Evolutionary conservation across 1,140 invertebrate species (phyloP).

Genomic region (Drosophila sucinea): DNA sequence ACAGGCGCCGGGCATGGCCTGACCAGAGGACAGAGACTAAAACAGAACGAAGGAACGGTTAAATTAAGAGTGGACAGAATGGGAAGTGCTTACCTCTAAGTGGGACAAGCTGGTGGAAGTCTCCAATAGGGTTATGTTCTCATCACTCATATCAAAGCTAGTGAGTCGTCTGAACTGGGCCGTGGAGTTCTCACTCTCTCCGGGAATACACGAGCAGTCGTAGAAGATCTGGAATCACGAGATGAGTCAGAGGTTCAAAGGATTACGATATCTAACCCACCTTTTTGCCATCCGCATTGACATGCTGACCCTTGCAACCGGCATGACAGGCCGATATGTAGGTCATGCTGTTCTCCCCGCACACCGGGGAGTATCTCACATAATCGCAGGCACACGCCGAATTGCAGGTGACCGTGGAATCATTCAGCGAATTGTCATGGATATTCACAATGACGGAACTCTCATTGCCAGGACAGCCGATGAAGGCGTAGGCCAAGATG

Average conservation of each 20-base stretch:
- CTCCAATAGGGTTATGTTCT: constrained; percentile 36
- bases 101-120: not conserved
- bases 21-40: constrained; percentile 76
- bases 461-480: constrained; percentile 86
- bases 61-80: not conserved
- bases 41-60: not conserved
- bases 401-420: constrained; percentile 85
- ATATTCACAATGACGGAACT: constrained; percentile 78
- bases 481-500: constrained; percentile 87
- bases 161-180: constrained; percentile 59
- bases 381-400: constrained; percentile 87
- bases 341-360: constrained; percentile 85
- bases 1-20: constrained; percentile 86
- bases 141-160: constrained; percentile 45
- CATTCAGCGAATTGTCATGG: constrained; percentile 81
- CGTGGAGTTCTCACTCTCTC: constrained; percentile 27
- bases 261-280: constrained; percentile 44
- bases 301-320: constrained; percentile 85
- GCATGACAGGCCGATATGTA: constrained; percentile 90
- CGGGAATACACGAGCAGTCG: constrained; percentile 85
- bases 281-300: constrained; percentile 78
- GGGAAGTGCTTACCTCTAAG: constrained; percentile 44
- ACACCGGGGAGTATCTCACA: constrained; percentile 88
- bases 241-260: not conserved
- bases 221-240: constrained; percentile 80